These are phyloP conservation scores for Scaptomyza pallida DNA, from an alignment of 1,140 invertebrate species.

Conservation along the genomic window DNA sequence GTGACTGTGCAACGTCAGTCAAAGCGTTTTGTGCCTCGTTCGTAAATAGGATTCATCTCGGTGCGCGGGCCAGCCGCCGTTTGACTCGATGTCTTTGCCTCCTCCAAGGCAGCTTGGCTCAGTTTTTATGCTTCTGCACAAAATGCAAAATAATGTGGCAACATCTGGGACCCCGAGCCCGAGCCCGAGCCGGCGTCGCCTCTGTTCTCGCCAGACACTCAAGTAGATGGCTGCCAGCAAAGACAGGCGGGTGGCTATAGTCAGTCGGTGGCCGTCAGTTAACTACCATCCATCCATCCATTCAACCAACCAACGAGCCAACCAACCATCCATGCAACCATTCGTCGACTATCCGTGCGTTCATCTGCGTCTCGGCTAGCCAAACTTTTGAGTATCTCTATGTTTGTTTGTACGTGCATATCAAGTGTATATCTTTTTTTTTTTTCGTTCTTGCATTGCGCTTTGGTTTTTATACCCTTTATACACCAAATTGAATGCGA, in stretches of 20 bases:
- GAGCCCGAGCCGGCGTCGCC: slow-evolving; percentile 42
- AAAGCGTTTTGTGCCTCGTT: slow-evolving; percentile 70
- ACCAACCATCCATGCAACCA: slow-evolving; percentile 61
- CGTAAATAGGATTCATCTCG: slow-evolving; percentile 79
- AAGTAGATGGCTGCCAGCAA: slow-evolving; percentile 60
- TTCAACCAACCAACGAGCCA: slow-evolving; percentile 46
- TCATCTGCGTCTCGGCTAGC: slow-evolving; percentile 52
- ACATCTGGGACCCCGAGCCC: slow-evolving; percentile 43
- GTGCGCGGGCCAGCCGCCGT: slow-evolving; percentile 63
- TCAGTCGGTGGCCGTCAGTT: slow-evolving; percentile 50
- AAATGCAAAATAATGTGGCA: slow-evolving; percentile 76
- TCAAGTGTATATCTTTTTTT: slow-evolving; percentile 55
- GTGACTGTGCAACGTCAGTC: slow-evolving; percentile 54
- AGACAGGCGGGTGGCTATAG: not conserved
- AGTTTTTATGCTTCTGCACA: slow-evolving; percentile 45
- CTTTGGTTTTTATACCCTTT: slow-evolving; percentile 35
- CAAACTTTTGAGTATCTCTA: slow-evolving; percentile 29
- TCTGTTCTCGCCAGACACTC: slow-evolving; percentile 74
- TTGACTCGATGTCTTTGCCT: slow-evolving; percentile 28
- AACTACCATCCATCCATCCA: slow-evolving; percentile 58
- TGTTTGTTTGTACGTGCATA: slow-evolving; percentile 37
- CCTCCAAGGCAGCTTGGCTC: slow-evolving; percentile 19
- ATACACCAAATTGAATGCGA: not conserved
- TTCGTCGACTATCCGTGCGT: slow-evolving; percentile 59
- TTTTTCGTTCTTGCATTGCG: slow-evolving; percentile 59